These are phyloP conservation scores for Nannospalax galili DNA, from an alignment of 2,113 vertebrate species.

Conservation along the genomic window DNA sequence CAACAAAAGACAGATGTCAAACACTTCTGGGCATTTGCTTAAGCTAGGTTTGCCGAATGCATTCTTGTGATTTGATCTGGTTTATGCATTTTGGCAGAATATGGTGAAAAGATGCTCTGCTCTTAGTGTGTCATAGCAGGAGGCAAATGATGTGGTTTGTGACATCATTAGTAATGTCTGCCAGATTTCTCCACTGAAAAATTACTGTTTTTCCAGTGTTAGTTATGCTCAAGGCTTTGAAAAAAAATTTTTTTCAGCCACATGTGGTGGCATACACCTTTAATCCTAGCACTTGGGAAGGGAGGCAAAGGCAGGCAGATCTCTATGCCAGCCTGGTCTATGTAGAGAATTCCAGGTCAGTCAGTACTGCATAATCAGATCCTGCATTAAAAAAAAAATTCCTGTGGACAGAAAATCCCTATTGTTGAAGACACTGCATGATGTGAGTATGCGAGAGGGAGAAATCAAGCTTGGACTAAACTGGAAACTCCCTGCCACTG, in stretches of 20 bases:
- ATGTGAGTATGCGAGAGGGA: too few species aligned
- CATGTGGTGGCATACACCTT: too few species aligned
- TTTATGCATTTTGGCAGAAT: neutral
- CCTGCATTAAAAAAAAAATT: too few species aligned
- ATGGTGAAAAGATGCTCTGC: neutral
- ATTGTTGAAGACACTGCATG: too few species aligned
- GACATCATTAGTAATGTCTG: neutral
- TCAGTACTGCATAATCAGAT: too few species aligned
- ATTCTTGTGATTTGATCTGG: neutral
- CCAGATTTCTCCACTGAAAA: neutral
- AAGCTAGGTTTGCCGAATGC: neutral
- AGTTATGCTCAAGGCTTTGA: neutral
- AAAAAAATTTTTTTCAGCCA: neutral
- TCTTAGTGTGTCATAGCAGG: neutral
- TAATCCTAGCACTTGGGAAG: too few species aligned
- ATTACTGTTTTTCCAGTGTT: conserved; percentile 7
- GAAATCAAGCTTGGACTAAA: too few species aligned
- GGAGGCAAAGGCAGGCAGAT: too few species aligned
- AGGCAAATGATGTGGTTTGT: neutral
- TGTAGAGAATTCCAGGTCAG: too few species aligned
- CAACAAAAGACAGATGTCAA: neutral
- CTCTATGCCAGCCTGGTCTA: too few species aligned
- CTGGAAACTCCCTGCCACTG: too few species aligned
- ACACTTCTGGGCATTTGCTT: neutral
- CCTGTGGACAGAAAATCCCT: too few species aligned